These are phyloP conservation scores for Agrilus mali DNA, from an alignment of 2,888 invertebrate species.

Conservation along the genomic window DNA sequence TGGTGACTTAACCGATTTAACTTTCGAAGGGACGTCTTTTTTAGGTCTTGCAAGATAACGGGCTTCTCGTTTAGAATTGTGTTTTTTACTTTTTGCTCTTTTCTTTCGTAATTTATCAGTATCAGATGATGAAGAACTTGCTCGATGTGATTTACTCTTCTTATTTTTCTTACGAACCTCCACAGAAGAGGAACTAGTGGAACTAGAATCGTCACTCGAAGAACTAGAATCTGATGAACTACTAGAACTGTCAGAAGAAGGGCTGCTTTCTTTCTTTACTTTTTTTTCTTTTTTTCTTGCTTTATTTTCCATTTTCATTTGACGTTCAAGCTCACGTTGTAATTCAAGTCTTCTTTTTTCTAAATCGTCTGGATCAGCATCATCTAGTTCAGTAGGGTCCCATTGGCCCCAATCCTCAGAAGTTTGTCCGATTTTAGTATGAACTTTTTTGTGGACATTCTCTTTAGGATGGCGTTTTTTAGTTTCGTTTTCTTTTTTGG, in stretches of 20 bases:
- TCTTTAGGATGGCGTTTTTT: conserved; percentile 28
- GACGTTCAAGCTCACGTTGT: conserved; percentile 65
- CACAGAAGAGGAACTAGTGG: conserved; percentile 42
- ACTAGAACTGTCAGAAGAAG: conserved; percentile 53
- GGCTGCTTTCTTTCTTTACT: conserved; percentile 52
- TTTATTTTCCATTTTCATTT: conserved; percentile 61
- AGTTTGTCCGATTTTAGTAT: conserved; percentile 39
- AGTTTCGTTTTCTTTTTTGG: conserved; percentile 49
- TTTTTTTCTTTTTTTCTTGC: conserved; percentile 59
- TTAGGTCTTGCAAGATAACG: conserved; percentile 22
- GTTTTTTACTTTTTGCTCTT: conserved; percentile 35
- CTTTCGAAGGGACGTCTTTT: conserved; percentile 13
- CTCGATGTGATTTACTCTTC: conserved; percentile 27
- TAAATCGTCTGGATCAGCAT: conserved; percentile 67
- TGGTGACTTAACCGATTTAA: conserved; percentile 24
- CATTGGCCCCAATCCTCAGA: conserved; percentile 59
- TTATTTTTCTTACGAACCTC: conserved; percentile 30
- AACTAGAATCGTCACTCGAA: conserved; percentile 52
- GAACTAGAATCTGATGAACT: conserved; percentile 50
- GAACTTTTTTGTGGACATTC: conserved; percentile 50
- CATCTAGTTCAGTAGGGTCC: conserved; percentile 68
- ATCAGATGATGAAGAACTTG: conserved; percentile 40
- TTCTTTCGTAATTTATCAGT: conserved; percentile 43
- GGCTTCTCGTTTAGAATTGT: conserved; percentile 28
- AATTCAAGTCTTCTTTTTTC: conserved; percentile 63